Percentiles rank a stretch among this genome's conserved stretches.
Evolutionary conservation across 2,797 vertebrate species (phyloP).

Genomic region (Ceryle rudis): DNA sequence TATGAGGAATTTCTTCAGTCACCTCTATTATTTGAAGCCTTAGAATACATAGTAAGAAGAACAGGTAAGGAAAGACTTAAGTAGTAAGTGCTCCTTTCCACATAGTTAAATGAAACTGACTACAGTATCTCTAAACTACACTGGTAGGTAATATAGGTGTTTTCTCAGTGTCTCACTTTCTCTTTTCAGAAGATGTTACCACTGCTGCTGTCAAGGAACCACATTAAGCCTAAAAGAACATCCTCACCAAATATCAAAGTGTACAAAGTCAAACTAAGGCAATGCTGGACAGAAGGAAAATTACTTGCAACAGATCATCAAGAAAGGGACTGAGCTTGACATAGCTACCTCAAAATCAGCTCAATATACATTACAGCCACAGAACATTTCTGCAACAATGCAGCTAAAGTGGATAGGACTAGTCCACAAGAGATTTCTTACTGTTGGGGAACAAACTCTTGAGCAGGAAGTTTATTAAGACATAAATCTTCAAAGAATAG

Average conservation of each 20-base stretch:
- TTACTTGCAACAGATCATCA: neutral
- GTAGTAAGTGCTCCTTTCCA: fast-evolving
- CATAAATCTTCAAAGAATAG: neutral
- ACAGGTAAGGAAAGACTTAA: neutral
- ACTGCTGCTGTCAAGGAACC: neutral
- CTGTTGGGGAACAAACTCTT: neutral
- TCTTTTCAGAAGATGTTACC: neutral
- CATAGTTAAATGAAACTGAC: neutral
- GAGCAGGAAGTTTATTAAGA: neutral
- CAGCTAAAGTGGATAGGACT: neutral
- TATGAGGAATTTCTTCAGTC: neutral
- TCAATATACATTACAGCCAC: neutral
- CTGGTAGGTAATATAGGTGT: neutral
- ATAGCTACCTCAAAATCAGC: neutral
- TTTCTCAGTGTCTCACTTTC: neutral
- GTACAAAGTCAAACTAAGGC: neutral
- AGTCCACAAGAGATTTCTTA: neutral
- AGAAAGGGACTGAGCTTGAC: neutral
- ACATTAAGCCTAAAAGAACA: neutral
- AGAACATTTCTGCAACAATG: neutral
- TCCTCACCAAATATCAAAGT: neutral
- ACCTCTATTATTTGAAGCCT: neutral
- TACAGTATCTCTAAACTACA: neutral
- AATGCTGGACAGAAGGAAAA: neutral
- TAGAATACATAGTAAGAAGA: neutral